Evolutionary conservation across 2,888 invertebrate genomes (phyloP).

Genomic region (Syrphus vitripennis): DNA sequence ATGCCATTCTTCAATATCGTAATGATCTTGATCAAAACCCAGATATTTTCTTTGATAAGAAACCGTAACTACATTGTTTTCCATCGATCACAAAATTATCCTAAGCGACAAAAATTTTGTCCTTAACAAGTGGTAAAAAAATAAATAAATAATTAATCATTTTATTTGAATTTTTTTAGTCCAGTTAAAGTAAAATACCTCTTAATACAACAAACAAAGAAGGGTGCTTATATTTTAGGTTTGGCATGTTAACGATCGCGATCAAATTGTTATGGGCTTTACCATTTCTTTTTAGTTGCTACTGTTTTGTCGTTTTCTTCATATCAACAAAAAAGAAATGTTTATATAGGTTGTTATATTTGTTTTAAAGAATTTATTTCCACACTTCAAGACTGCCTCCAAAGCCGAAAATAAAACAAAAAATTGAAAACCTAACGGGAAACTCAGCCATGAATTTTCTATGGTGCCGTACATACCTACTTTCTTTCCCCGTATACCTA

Average conservation of each 20-base stretch:
- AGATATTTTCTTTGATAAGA: too few species aligned
- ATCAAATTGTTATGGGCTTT: background rate
- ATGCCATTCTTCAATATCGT: too few species aligned
- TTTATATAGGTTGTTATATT: background rate
- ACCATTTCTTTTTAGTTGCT: background rate
- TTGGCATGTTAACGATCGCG: background rate
- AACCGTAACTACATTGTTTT: too few species aligned
- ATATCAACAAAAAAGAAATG: background rate
- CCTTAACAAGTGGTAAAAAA: too few species aligned
- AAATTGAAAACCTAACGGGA: slow-evolving; percentile 1
- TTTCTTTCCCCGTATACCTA: background rate
- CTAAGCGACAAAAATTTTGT: too few species aligned
- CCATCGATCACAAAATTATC: too few species aligned
- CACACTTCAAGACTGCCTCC: slow-evolving; percentile 24
- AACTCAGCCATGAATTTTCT: slow-evolving; percentile 39
- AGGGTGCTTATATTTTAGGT: too few species aligned
- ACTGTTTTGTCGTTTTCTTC: background rate
- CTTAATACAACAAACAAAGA: too few species aligned
- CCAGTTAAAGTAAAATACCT: too few species aligned
- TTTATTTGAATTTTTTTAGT: too few species aligned
- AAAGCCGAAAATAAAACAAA: slow-evolving; percentile 19
- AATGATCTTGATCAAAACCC: too few species aligned
- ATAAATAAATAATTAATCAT: too few species aligned
- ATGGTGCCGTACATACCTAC: background rate
- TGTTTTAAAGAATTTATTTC: background rate